Evolutionary conservation across 2,888 invertebrate genomes (phyloP).

Genomic region (Pocota personata): DNA sequence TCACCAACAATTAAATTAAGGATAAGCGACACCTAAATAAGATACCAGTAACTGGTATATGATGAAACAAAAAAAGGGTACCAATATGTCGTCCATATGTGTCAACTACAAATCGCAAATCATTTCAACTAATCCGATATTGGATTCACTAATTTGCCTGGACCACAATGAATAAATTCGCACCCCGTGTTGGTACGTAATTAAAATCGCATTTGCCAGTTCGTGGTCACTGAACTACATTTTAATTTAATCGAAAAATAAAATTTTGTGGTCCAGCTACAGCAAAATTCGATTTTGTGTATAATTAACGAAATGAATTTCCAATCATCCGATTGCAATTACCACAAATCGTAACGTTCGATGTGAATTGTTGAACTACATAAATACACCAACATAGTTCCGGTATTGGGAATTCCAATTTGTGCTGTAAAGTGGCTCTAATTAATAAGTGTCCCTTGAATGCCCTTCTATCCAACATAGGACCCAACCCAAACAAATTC

Average conservation of each 20-base stretch:
- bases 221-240: constrained; percentile 11
- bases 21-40: too few species aligned
- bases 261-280: background rate
- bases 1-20: too few species aligned
- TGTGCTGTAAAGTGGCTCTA: constrained; percentile 15
- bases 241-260: constrained; percentile 21
- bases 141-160: background rate
- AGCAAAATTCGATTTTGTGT: background rate
- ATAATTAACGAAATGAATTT: constrained; percentile 14
- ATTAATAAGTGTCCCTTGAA: constrained; percentile 27
- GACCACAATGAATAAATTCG: constrained; percentile 7
- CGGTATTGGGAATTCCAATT: constrained; percentile 32
- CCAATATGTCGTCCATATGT: too few species aligned
- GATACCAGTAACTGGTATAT: too few species aligned
- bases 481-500: constrained; percentile 7
- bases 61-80: too few species aligned
- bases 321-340: background rate
- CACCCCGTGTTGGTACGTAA: background rate
- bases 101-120: background rate
- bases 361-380: background rate
- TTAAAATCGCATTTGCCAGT: background rate
- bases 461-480: background rate
- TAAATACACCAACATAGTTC: background rate
- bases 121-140: too few species aligned
- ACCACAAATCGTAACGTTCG: background rate